phyloP scores from a whole-genome alignment of 2,797 vertebrate genomes.

The Distichodus sexfasciatus region DNA sequence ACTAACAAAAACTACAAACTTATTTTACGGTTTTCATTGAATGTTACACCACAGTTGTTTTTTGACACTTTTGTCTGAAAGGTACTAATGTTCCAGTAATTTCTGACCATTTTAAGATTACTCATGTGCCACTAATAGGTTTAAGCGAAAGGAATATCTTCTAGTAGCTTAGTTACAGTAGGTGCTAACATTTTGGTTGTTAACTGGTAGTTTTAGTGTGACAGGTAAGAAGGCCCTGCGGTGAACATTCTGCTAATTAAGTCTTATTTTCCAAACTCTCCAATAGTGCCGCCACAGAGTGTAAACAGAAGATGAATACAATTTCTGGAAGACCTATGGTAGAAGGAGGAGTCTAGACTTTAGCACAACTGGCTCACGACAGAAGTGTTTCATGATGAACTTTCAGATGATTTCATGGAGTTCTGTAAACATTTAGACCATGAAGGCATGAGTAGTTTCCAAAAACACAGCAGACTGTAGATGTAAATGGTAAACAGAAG shows the following conservation, averaged over 20 bases:
- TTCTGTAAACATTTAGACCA: conserved; percentile 37
- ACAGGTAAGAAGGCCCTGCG: not conserved
- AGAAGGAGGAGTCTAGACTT: conserved; percentile 33
- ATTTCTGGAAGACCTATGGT: conserved; percentile 51
- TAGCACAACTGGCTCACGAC: conserved; percentile 12
- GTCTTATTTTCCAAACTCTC: conserved; percentile 7
- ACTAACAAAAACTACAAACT: not conserved
- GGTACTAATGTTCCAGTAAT: too few relatives aligned
- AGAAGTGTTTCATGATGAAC: conserved; percentile 24
- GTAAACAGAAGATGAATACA: conserved; percentile 12
- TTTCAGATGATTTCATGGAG: not conserved
- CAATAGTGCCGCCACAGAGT: not conserved
- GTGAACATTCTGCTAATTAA: conserved; percentile 1
- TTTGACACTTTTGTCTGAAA: not conserved
- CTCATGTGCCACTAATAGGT: not conserved
- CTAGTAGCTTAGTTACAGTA: conserved; percentile 2
- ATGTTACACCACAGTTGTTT: conserved; percentile 12
- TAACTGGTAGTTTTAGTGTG: not conserved
- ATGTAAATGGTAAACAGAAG: not conserved
- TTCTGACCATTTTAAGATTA: not conserved
- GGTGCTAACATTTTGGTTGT: not conserved
- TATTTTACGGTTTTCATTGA: not conserved
- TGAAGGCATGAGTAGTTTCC: conserved; percentile 27
- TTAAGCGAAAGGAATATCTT: not conserved
- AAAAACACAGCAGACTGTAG: not conserved